phyloP scores from a whole-genome alignment of 2,113 vertebrate genomes.

The Pterocles orientalis region DNA sequence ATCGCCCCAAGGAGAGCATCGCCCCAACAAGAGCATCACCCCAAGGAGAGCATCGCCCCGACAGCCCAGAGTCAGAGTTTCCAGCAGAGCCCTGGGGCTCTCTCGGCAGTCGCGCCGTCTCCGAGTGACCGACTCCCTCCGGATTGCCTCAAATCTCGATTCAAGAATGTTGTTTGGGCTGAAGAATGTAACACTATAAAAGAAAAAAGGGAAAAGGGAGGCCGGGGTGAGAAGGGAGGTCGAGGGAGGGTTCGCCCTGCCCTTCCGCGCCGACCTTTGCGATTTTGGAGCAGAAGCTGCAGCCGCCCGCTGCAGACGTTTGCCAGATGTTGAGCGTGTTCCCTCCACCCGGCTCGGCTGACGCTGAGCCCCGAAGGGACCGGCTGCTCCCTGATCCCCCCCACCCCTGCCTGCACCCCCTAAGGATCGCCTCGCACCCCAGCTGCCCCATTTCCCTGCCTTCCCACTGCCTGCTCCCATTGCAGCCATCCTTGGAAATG shows the following conservation, averaged over 20 bases:
- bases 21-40: too few relatives aligned
- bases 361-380: not conserved
- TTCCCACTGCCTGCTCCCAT: too few relatives aligned
- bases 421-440: not conserved
- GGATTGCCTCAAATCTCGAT: conserved; percentile 28
- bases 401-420: not conserved
- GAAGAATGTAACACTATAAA: not conserved
- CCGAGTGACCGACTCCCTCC: conserved; percentile 29
- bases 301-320: not conserved
- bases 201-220: not conserved
- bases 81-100: conserved; percentile 1
- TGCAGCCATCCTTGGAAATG: fast-evolving
- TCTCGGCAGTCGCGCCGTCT: not conserved
- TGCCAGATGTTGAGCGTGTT: not conserved
- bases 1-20: too few relatives aligned
- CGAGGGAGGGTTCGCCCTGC: not conserved
- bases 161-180: conserved; percentile 69
- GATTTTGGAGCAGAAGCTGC: not conserved
- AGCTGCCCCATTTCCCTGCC: not conserved
- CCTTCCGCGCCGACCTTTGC: not conserved
- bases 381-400: fast-evolving
- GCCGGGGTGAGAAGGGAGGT: conserved; percentile 13
- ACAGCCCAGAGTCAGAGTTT: conserved; percentile 11
- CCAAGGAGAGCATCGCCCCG: not conserved
- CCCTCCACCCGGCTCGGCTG: fast-evolving